phyloP scores from a whole-genome alignment of 2,113 vertebrate genomes.

The Uria lomvia region DNA sequence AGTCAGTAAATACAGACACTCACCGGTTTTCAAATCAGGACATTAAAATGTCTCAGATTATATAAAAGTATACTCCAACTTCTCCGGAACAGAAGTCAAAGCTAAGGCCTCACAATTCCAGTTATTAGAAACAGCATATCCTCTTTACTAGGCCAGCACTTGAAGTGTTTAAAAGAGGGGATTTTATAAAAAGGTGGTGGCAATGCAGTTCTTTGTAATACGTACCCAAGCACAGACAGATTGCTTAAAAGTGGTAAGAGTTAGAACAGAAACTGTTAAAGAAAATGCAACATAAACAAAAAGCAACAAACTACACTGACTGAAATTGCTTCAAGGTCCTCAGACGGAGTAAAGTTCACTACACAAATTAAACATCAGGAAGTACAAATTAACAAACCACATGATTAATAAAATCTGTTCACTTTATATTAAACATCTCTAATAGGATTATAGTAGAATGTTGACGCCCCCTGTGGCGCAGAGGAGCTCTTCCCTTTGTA shows the following conservation, averaged over 20 bases:
- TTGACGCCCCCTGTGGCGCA: conserved; percentile 25
- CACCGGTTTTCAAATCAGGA: conserved; percentile 52
- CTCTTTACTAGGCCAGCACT: conserved; percentile 10
- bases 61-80: conserved; percentile 59
- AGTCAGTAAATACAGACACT: conserved; percentile 6
- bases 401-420: conserved; percentile 74
- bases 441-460: conserved; percentile 52
- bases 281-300: conserved; percentile 33
- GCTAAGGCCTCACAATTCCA: conserved; percentile 82
- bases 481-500: conserved; percentile 71
- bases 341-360: conserved; percentile 50
- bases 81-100: conserved; percentile 70
- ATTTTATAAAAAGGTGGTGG: neutral
- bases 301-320: conserved; percentile 35
- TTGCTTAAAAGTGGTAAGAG: neutral
- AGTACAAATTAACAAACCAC: conserved; percentile 67
- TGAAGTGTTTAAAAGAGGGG: neutral
- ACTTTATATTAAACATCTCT: conserved; percentile 69
- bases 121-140: conserved; percentile 34
- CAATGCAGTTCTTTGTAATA: neutral
- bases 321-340: conserved; percentile 36
- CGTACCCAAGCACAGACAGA: neutral
- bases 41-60: conserved; percentile 35
- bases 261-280: neutral
- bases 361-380: conserved; percentile 62